Base-by-base conservation (phyloP, 1,140 invertebrate species). In the Penaeus vannamei region DNA sequence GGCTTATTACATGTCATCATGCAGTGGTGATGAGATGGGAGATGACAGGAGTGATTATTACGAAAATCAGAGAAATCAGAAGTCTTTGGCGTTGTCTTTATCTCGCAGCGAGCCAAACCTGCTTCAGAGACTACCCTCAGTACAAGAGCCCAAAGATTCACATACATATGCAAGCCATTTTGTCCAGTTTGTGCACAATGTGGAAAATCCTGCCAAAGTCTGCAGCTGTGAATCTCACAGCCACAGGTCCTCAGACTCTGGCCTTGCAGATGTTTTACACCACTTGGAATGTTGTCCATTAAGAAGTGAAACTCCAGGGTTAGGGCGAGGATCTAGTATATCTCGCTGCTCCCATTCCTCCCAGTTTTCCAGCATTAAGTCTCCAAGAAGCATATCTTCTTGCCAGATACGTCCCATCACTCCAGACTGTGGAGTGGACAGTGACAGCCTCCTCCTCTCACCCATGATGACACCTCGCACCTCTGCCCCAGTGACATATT, bases 181-280 rank as follows among this genome's bases (percentile, higher is more conserved):
- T 64, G 89, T 90, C 19, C 89, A 87, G 32, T n/a, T 90, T 69
- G 85, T 90, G 10, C 46, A 84, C 22, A 42, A 46, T 29, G 72
- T 86, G 29, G 85, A 90, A 53, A 60, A 46, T 29, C 85, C 79
- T 36, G 36, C 66, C 76, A 85, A 89, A 64, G 86, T 85, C 59
- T 91, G 90, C 79, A 90, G 81, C 42, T 91, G 91, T 87, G 87
- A 90, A 76, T 72, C 85, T 3, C 90, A 89, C 36, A 94, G 94
- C 89, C 86, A 93, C 36, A 92, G 93, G 46, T 97, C 97, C 8
- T 96, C 96, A 12, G 97, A 97, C 92, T 96, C 96, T 1, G 97
- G 97, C 29, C 96, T 97, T 93, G 96, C 96, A 5, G 96, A 96
- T 42, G 96, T 96, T 53, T 60, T 88, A 36, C 91, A 91, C 36